Evolutionary conservation across 2,888 invertebrate genomes (phyloP).

Genomic region (Macaria liturata): DNA sequence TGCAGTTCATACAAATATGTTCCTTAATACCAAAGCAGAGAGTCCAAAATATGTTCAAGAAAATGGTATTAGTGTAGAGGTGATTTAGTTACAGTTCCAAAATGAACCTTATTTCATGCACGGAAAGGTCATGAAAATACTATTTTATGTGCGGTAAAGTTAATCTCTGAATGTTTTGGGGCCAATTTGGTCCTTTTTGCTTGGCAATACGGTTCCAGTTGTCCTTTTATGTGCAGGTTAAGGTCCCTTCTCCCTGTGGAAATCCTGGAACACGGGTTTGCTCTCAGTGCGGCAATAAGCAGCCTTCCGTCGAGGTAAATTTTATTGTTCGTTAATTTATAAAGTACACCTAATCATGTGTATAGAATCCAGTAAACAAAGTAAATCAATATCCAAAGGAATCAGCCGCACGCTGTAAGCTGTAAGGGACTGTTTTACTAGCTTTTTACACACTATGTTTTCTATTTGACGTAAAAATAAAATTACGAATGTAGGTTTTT

Average conservation of each 20-base stretch:
- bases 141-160: constrained; percentile 32
- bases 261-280: constrained; percentile 54
- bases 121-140: constrained; percentile 19
- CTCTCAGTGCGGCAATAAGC: constrained; percentile 46
- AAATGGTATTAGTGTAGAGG: constrained; percentile 1
- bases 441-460: background rate
- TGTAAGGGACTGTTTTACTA: constrained; percentile 3
- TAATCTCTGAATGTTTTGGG: constrained; percentile 17
- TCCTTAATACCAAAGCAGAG: constrained; percentile 14
- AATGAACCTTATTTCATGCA: constrained; percentile 28
- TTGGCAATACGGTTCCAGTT: constrained; percentile 8
- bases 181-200: constrained; percentile 9
- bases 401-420: constrained; percentile 7
- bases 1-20: constrained; percentile 17
- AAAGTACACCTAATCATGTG: constrained; percentile 33
- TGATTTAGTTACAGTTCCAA: constrained; percentile 14
- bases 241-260: constrained; percentile 38
- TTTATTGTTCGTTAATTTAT: constrained; percentile 46
- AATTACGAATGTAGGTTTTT: no score
- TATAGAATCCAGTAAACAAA: constrained; percentile 22
- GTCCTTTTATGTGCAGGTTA: constrained; percentile 18
- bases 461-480: no score
- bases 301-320: constrained; percentile 38
- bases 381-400: constrained; percentile 19
- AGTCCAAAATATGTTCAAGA: constrained; percentile 5